Base-by-base conservation (phyloP, 2,888 invertebrate genomes). In the Calliopum simillimum region DNA sequence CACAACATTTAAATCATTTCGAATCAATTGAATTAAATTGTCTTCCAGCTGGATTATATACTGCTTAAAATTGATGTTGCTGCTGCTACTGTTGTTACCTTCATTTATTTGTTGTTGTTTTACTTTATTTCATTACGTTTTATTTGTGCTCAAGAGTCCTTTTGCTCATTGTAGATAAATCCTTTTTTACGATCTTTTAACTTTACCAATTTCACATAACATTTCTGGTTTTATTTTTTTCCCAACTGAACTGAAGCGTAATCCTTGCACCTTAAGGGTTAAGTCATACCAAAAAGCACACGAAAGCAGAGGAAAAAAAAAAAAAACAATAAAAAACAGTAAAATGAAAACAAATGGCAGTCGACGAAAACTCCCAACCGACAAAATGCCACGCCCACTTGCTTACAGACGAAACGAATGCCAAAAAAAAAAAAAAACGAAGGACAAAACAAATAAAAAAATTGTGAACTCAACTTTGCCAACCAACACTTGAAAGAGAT, bases 1-100 rank as follows among this genome's bases (percentile, higher is more conserved):
- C 71, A 71, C 71, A 76, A 76, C 74, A 78, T 79, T 79, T 78
- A 78, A 79, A 79, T 79, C 78, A 79, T 78, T 79, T 76, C 77
- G 71, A 75, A 77, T 77, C 77, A 78, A 79, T 79, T 79, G 78
- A 79, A 77, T 79, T 79, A 78, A 79, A 79, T 76, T 79, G 79
- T 79, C 77, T 73, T 76, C 74, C 73, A 65, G 69, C 69, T 47
- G 74, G 73, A 74, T 74, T 72, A 74, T 69, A 72, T 73, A 73
- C 71, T 75, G 73, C 64, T 23, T 33, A 33, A 33, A 8, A 33
- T 8, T 33, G 33, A 33, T 33, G 33, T 33, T 19, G 49, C 44
- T 44, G 23, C 14, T 25, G 25, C 47, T n/a, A 23, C 19, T 43
- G 23, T 19, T 47, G 16, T 59, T 11, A 8, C 23, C 11, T 14